Conservation (phyloP, 2,888 invertebrate species). For the Lobophora halterata region DNA sequence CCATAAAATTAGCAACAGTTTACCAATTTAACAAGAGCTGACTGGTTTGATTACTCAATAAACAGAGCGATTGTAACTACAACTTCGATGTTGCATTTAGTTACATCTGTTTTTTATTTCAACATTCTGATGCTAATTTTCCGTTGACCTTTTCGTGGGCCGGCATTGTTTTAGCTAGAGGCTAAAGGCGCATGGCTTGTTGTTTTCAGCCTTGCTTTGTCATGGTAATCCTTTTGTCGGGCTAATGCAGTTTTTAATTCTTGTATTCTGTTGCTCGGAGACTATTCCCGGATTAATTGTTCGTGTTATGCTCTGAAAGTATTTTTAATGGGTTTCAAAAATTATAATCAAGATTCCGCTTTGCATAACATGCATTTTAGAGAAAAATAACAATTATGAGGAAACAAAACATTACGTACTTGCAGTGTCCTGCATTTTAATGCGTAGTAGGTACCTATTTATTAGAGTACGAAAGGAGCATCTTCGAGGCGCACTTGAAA, state of each 20-base stretch:
- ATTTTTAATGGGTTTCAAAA: conserved; percentile 8
- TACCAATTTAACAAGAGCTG: conserved; percentile 28
- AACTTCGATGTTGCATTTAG: conserved; percentile 18
- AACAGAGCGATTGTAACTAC: conserved; percentile 27
- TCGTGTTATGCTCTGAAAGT: conserved; percentile 7
- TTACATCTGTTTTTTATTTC: conserved; percentile 23
- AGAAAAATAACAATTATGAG: too few relatives aligned
- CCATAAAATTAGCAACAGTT: conserved; percentile 31
- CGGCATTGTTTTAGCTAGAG: conserved; percentile 15
- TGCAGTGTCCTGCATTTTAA: too few relatives aligned
- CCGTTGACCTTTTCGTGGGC: conserved; percentile 16
- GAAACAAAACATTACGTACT: too few relatives aligned
- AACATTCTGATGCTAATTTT: conserved; percentile 22
- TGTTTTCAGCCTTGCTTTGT: conserved; percentile 16
- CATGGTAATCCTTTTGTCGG: conserved; percentile 16
- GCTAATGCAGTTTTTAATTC: conserved; percentile 19
- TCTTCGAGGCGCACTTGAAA: too few relatives aligned
- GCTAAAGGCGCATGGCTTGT: conserved; percentile 16
- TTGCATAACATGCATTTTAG: too few relatives aligned
- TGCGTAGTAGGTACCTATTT: too few relatives aligned
- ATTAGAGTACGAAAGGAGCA: too few relatives aligned
- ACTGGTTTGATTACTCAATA: conserved; percentile 32
- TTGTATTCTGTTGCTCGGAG: conserved; percentile 11
- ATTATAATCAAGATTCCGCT: conserved; percentile 2
- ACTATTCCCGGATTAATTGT: conserved; percentile 16